A percentile compares a stretch with the other conserved stretches of the same genome.
Conservation (phyloP, 2,888 invertebrate genomes). For the Leptinotarsa tumamoca region DNA sequence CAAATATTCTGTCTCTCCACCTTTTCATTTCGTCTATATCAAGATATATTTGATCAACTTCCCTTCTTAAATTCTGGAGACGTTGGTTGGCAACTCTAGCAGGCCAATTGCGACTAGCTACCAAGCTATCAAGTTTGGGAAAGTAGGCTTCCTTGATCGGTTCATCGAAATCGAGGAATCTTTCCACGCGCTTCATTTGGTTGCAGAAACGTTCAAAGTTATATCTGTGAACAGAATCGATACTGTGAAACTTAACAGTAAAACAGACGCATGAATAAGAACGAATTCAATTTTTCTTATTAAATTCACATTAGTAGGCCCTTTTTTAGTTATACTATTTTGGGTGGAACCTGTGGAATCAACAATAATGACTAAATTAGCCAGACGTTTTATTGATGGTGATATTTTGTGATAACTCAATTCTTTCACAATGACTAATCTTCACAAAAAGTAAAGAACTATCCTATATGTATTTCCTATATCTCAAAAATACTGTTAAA, state of each 20-base stretch:
- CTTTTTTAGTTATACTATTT: too few species aligned
- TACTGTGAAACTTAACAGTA: background rate
- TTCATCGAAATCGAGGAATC: conserved; percentile 74
- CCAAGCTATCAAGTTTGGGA: conserved; percentile 83
- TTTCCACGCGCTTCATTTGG: conserved; percentile 72
- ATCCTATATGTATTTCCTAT: too few species aligned
- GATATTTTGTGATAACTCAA: too few species aligned
- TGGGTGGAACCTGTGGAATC: too few species aligned
- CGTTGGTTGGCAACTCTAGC: conserved; percentile 72
- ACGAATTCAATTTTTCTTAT: background rate
- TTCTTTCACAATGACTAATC: too few species aligned
- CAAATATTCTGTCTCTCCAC: conserved; percentile 80
- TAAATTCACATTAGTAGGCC: background rate
- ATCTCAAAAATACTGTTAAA: too few species aligned
- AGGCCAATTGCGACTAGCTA: conserved; percentile 81
- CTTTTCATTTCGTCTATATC: conserved; percentile 78
- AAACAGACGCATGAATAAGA: too few species aligned
- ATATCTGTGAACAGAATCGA: conserved; percentile 71
- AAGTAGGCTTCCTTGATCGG: conserved; percentile 84
- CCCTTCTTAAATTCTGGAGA: conserved; percentile 74
- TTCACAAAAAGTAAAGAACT: too few species aligned
- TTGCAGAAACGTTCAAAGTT: conserved; percentile 82
- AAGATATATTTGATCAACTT: conserved; percentile 74
- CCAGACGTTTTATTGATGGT: too few species aligned
- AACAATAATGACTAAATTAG: too few species aligned